Base-by-base conservation (phyloP, 2,888 invertebrate genomes). In the Volucella inflata region DNA sequence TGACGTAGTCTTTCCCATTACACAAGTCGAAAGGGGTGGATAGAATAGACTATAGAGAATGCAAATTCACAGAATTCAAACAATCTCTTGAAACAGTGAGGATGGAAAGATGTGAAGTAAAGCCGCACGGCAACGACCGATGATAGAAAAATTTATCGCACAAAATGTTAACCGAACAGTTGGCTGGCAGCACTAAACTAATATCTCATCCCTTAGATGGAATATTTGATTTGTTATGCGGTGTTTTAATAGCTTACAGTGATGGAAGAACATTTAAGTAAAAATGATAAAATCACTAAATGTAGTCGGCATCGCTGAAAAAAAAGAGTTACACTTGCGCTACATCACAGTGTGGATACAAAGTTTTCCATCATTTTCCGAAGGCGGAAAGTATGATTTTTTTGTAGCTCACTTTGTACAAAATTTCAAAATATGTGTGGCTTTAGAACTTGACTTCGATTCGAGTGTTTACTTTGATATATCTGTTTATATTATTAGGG, bases 211-310 rank as follows among this genome's bases (percentile, higher is more conserved):
- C 14, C 14, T 44, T 38, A 40, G 38, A 14, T 16, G 0, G n/a
- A 46, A 10, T 64, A 17, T 21, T 53, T 36, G 46, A 74, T 64
- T n/a, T 44, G 36, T 53, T 42, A 14, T 50, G 65, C 48, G 42
- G 65, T 60, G 46, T 40, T 74, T 50, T 68, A 62, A 78, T 57
- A 60, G 59, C 36, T 68, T 21, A 57, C 77, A 9, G 42, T 50
- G 40, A 74, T 55, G 72, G 46, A 10, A 55, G 55, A 62, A 53
- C 46, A 55, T 62, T 67, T 50, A 42, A 59, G 55, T 10, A 60
- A 60, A 65, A 65, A 46, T n/a, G 36, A 67, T 67, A 42, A 68
- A 68, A 76, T 46, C 50, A 46, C 46, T 42, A 55, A 67, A 82
- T 46, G 50, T 55, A 42, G 70, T 59, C 46, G 6, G 30, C 30